A percentile compares a stretch with the other conserved stretches of the same genome.
Conservation (phyloP, 2,888 invertebrate genomes). For the Aradus depressus region DNA sequence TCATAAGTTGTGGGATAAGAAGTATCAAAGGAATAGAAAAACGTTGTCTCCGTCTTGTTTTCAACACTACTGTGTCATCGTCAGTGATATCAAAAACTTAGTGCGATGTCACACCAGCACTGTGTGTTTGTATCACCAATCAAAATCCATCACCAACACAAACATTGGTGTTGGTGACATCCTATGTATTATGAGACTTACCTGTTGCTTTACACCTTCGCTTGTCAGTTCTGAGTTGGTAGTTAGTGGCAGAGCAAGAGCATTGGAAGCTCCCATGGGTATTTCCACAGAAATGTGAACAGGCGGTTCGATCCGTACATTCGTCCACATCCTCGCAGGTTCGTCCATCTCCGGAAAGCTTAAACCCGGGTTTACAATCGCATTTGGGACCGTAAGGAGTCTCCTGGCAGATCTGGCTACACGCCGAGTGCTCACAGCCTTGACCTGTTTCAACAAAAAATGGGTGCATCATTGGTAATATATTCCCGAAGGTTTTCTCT, state of each 20-base stretch:
- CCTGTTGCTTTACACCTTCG: constrained; percentile 37
- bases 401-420: constrained; percentile 32
- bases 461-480: no score
- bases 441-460: constrained; percentile 37
- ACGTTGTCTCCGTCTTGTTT: no score
- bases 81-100: no score
- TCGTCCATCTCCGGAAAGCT: constrained; percentile 41
- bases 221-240: constrained; percentile 37
- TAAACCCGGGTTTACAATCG: constrained; percentile 49
- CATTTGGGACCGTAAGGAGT: constrained; percentile 59
- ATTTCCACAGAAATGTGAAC: constrained; percentile 55
- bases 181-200: no score
- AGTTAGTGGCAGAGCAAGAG: constrained; percentile 46
- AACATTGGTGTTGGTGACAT: no score
- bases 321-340: constrained; percentile 61
- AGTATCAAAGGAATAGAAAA: no score
- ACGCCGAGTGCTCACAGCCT: constrained; percentile 37
- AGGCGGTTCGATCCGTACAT: constrained; percentile 47
- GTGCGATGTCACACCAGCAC: no score
- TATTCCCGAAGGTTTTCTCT: no score
- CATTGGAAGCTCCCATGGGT: constrained; percentile 46
- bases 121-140: no score
- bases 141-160: no score
- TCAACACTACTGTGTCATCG: no score
- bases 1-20: no score